Evolutionary conservation across 2,888 invertebrate species (phyloP), one percentile per base, ranked within the genome.

Genomic region (Erannis defoliaria): DNA sequence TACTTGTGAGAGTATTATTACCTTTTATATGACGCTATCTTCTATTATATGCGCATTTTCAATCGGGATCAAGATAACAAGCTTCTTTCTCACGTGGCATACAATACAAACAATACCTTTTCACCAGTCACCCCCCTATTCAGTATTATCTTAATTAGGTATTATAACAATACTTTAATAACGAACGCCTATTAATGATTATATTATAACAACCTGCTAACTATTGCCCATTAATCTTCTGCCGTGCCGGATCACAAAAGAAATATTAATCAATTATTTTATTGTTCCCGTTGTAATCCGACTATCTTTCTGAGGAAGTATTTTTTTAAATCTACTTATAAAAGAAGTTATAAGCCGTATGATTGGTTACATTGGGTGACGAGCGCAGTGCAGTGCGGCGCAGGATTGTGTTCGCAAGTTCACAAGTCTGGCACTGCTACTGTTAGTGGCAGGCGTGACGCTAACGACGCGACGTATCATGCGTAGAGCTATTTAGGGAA

Each of bases 201-300:
- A 9, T 26, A 40, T 55, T 38, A 55, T 55, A 55, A 40, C 18
- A 42, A 43, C 12, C 9, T 18, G 26, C 26, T 55, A 59, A 37
- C 48, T 43, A 23, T 62, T 18, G 54, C 46, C 55, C 46, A 62
- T 43, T 55, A 49, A 56, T 59, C 53, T 50, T 19, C 35, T 60
- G 4, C n/a, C 5, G 19, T 19, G 19, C 12, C 42, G 49, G 49
- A 50, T 63, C 16, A 14, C 9, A 2, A 37, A 16, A 35, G 14
- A 35, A 5, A 35, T 14, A 35, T 18, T 18, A 9, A 18, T 6
- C 3, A 10, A 9, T 18, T 8, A 38, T 38, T 18, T 10, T 8
- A 12, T 33, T 12, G 2, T 3, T 12, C 12, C 12, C 12, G 12
- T 33, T 2, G 2, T 37, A 18, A 1, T 18, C 38, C 4, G 23